Evolutionary conservation across 2,888 invertebrate genomes (phyloP), one percentile per base, ranked within the genome.

Genomic region (Aphodius sticticus): DNA sequence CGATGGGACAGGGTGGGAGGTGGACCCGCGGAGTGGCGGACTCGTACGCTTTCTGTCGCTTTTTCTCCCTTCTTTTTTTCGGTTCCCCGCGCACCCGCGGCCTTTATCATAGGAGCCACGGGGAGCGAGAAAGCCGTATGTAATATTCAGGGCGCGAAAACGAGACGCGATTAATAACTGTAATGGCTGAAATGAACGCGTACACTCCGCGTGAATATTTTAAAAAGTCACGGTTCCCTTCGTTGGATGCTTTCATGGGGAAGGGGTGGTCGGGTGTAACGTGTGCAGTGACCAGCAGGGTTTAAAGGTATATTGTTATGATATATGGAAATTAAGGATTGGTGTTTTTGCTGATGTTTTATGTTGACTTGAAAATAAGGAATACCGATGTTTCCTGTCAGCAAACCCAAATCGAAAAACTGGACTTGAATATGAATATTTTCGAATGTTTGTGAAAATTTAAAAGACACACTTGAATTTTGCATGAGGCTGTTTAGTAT

Each of bases 41-140:
- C 26, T 26, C 70, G 14, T 70, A 16, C 9, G 70, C 26, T 70
- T 70, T 70, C 26, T 70, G 26, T 70, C 14, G 16, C 26, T 74
- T 35, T 74, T 35, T 74, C 12, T 7, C 36, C 35, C 37, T 35
- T 9, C n/a, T n/a, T 26, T 26, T 74, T 35, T 6, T 74, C 35
- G 35, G 74, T 35, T 7, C 36, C 35, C 74, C 36, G n/a, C 74
- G 26, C 36, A n/a, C 74, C 36, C 87, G 87, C 87, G 80, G 84
- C 84, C 86, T 87, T 87, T 87, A 85, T 86, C 85, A 85, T 84
- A 86, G 7, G 74, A 87, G 84, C 83, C 85, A 86, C 81, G 82
- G 78, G 79, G 84, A 83, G 75, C 77, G 81, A 80, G 71, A 76
- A 14, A 14, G 12, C 7, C 15, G 69, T 71, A 77, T 77, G 72